These are phyloP conservation scores for Galagoides demidoff DNA, from an alignment of 2,797 vertebrate genomes.

Conservation along the genomic window DNA sequence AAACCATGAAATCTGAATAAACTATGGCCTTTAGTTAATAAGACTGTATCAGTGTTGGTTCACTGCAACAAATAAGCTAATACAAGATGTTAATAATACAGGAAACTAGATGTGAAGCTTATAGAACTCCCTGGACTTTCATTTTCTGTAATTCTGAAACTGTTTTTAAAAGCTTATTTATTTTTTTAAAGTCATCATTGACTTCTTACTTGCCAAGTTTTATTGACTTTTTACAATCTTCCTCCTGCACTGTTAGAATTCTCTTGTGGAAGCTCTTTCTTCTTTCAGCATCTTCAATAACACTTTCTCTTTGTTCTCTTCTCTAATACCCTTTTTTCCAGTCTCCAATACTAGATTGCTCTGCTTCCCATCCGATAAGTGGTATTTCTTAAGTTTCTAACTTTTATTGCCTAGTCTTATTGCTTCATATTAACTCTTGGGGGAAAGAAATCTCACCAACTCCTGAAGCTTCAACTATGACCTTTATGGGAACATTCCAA, in stretches of 20 bases:
- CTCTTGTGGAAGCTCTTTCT: background rate
- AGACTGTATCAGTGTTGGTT: background rate
- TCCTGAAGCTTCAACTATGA: background rate
- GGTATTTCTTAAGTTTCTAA: background rate
- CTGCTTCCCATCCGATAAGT: background rate
- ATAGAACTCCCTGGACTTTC: background rate
- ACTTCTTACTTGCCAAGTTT: background rate
- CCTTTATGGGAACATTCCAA: background rate
- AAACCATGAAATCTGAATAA: conserved; percentile 1
- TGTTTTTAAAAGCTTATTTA: background rate
- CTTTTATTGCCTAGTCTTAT: background rate
- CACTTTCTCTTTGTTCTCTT: background rate
- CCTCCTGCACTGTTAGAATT: background rate
- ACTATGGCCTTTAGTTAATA: background rate
- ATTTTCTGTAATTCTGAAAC: conserved; percentile 4
- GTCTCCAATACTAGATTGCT: background rate
- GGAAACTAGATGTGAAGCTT: background rate
- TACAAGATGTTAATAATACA: background rate
- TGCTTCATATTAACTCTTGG: background rate
- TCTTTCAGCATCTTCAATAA: background rate
- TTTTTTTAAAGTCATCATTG: background rate
- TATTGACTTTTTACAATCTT: background rate
- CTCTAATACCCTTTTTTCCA: background rate
- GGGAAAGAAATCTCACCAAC: conserved; percentile 22
- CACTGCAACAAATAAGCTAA: background rate